phyloP scores from a whole-genome alignment of 2,113 vertebrate species.

The Jacana jacana region DNA sequence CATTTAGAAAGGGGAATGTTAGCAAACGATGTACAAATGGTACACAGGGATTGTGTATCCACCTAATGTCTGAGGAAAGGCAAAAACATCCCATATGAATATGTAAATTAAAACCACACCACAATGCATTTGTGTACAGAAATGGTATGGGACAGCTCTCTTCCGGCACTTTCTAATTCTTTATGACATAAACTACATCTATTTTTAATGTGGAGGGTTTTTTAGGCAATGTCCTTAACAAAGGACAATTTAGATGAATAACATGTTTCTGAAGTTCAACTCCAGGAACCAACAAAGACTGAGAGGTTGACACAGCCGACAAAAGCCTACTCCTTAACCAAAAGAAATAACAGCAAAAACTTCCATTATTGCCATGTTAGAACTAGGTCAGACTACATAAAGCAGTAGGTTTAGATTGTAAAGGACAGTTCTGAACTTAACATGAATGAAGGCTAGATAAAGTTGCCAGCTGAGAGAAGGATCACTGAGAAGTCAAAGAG shows the following conservation, averaged over 20 bases:
- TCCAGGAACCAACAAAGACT: neutral
- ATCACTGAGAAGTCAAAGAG: neutral
- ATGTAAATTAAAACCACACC: neutral
- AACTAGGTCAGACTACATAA: conserved; percentile 28
- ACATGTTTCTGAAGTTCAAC: neutral
- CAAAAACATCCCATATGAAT: neutral
- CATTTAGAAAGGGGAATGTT: neutral
- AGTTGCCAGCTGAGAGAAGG: neutral
- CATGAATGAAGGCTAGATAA: neutral
- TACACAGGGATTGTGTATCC: neutral
- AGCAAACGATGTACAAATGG: neutral
- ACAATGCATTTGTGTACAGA: neutral
- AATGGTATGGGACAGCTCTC: neutral
- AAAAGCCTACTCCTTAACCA: neutral
- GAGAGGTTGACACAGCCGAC: neutral
- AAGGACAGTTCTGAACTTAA: neutral
- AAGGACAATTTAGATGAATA: neutral
- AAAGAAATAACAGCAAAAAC: neutral
- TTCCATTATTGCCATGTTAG: neutral
- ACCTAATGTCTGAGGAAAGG: neutral
- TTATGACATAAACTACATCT: neutral
- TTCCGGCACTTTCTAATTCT: neutral
- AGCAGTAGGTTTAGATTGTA: neutral
- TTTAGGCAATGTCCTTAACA: neutral
- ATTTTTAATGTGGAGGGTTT: neutral